Conservation (phyloP, 2,888 invertebrate species). For the Tinea trinotella region DNA sequence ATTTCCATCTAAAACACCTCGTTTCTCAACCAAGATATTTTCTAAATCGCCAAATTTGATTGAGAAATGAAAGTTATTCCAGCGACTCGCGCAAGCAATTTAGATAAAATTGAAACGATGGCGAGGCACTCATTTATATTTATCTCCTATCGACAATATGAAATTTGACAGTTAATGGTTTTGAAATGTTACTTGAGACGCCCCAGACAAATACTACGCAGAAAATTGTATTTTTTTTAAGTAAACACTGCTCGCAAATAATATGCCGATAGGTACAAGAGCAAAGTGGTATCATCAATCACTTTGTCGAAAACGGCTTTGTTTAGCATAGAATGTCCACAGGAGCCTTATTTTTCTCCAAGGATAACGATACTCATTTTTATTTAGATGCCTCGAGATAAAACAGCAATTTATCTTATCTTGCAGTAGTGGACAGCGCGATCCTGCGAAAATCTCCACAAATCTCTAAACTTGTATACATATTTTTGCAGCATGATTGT, state of each 20-base stretch:
- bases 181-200: background rate
- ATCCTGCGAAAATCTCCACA: background rate
- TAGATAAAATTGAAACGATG: constrained; percentile 12
- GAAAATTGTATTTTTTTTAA: background rate
- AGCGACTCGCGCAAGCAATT: background rate
- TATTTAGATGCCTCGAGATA: constrained; percentile 33
- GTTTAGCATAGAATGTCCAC: constrained; percentile 40
- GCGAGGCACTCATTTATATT: constrained; percentile 8
- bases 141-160: constrained; percentile 12
- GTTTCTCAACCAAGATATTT: background rate
- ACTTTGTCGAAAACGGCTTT: constrained; percentile 32
- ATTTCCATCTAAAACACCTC: background rate
- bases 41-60: constrained; percentile 9
- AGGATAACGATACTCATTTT: constrained; percentile 28
- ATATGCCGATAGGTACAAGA: constrained; percentile 13
- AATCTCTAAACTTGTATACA: background rate
- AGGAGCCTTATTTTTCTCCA: constrained; percentile 26
- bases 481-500: background rate
- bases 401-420: constrained; percentile 39
- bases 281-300: constrained; percentile 22
- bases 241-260: constrained; percentile 6
- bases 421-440: constrained; percentile 1
- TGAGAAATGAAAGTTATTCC: constrained; percentile 7
- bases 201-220: background rate
- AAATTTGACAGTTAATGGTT: constrained; percentile 10